A percentile compares a stretch with the other conserved stretches of the same genome.
Evolutionary conservation across 2,113 vertebrate species (phyloP).

Genomic region (Cavia porcellus): DNA sequence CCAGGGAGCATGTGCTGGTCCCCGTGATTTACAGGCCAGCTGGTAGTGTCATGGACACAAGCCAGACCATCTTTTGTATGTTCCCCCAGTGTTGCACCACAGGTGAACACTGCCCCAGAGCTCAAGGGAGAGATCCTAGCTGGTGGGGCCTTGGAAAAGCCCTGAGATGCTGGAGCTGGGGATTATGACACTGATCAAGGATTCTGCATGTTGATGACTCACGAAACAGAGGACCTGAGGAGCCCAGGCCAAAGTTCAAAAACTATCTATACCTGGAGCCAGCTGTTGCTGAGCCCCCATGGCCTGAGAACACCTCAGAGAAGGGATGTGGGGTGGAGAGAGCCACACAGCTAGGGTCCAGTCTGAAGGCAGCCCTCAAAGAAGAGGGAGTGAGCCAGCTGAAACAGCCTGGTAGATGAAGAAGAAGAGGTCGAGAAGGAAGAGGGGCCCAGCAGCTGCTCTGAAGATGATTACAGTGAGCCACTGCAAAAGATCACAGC

Average conservation of each 20-base stretch:
- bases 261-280: fast-evolving
- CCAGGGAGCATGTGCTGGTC: constrained; percentile 14
- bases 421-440: background rate
- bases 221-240: background rate
- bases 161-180: background rate
- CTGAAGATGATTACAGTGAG: constrained; percentile 54
- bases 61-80: constrained; percentile 84
- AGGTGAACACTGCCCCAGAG: background rate
- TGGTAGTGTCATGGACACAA: constrained; percentile 82
- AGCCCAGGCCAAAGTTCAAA: background rate
- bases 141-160: fast-evolving
- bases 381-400: background rate
- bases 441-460: background rate
- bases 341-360: background rate
- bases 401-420: background rate
- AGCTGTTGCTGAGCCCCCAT: background rate
- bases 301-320: background rate
- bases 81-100: constrained; percentile 75
- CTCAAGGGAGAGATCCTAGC: background rate
- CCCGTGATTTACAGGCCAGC: constrained; percentile 68
- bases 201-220: background rate
- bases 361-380: background rate
- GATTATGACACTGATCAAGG: constrained; percentile 6
- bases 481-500: constrained; percentile 89
- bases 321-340: background rate